Conservation (phyloP, 1,140 invertebrate species). For the Daktulosphaira vitifoliae region DNA sequence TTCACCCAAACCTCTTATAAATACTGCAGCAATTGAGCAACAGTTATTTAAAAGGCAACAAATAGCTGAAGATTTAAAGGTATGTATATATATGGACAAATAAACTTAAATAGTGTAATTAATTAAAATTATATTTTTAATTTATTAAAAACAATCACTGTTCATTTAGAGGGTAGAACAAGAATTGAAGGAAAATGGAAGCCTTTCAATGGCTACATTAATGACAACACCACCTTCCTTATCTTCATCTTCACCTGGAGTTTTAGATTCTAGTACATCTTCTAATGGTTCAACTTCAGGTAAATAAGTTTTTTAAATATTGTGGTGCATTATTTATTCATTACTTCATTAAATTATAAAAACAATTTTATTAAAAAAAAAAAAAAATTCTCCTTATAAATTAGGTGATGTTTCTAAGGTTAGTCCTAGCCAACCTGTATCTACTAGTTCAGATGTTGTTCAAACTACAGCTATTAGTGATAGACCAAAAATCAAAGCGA, state of each 20-base stretch:
- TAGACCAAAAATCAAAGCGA: constrained; percentile 65
- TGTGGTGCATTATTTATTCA: no score
- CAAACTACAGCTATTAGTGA: constrained; percentile 68
- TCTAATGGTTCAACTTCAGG: constrained; percentile 31
- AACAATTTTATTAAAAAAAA: no score
- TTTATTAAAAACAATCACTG: not conserved
- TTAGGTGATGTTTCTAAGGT: constrained; percentile 6
- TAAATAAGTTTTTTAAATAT: not conserved
- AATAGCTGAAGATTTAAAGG: constrained; percentile 68
- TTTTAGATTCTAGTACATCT: constrained; percentile 37
- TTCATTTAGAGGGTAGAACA: constrained; percentile 56
- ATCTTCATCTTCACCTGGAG: constrained; percentile 43
- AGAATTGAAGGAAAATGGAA: constrained; percentile 59
- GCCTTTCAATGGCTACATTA: constrained; percentile 20
- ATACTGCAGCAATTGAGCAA: constrained; percentile 36
- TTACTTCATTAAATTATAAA: no score
- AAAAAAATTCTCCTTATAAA: constrained; percentile 5
- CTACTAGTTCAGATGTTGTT: constrained; percentile 24
- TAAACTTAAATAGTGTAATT: no score
- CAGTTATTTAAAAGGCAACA: constrained; percentile 49
- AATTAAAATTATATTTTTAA: constrained; percentile 7
- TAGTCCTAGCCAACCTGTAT: constrained; percentile 14
- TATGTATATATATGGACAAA: no score
- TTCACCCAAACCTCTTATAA: constrained; percentile 13
- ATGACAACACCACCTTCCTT: constrained; percentile 12